phyloP scores from a whole-genome alignment of 2,888 invertebrate species.

The Dimorphilus gyrociliatus region DNA sequence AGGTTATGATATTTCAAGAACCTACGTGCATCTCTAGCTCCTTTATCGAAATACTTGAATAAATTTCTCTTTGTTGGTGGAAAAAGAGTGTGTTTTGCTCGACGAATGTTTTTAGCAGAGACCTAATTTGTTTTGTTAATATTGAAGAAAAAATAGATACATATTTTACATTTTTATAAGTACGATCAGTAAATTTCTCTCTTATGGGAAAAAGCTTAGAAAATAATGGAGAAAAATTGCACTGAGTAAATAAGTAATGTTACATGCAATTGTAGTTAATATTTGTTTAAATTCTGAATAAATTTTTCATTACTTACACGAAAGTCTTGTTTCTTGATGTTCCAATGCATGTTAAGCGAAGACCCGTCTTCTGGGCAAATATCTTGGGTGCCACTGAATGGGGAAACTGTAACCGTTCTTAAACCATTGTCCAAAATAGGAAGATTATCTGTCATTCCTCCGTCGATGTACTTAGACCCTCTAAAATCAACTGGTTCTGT shows the following conservation, averaged over 20 bases:
- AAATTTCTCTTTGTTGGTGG: constrained; percentile 4
- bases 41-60: constrained; percentile 24
- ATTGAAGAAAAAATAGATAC: no score
- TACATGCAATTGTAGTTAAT: no score
- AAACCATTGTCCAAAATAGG: constrained; percentile 56
- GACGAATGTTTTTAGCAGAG: constrained; percentile 3
- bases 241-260: no score
- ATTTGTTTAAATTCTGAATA: no score
- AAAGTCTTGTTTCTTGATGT: constrained; percentile 16
- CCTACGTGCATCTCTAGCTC: constrained; percentile 27
- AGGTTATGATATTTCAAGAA: constrained; percentile 17
- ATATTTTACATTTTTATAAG: no score
- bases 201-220: no score
- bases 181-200: no score
- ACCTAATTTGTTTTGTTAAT: no score
- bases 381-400: constrained; percentile 87
- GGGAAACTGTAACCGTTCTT: constrained; percentile 86
- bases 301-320: constrained; percentile 31
- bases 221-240: no score
- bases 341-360: constrained; percentile 11
- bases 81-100: constrained; percentile 6
- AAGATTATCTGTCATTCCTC: constrained; percentile 83
- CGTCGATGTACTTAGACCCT: constrained; percentile 69
- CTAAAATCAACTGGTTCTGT: constrained; percentile 41
- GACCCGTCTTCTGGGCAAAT: constrained; percentile 53